These are phyloP conservation scores for Puntigrus tetrazona DNA, from an alignment of 2,113 vertebrate genomes.

Conservation along the genomic window DNA sequence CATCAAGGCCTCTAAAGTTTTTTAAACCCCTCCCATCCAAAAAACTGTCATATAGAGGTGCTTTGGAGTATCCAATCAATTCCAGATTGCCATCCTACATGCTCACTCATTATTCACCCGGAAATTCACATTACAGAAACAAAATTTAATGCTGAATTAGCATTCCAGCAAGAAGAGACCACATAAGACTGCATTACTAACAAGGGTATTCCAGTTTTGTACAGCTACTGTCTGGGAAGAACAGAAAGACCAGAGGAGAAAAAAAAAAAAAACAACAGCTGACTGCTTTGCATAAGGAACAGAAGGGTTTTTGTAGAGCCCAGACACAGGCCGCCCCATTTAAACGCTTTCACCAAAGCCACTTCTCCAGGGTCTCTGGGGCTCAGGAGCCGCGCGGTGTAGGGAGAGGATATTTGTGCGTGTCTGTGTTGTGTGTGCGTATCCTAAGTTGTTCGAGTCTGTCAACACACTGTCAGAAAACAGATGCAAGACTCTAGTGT, in stretches of 20 bases:
- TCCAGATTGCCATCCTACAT: background rate
- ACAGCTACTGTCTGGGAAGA: slow-evolving; percentile 28
- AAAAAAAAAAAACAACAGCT: slow-evolving; percentile 20
- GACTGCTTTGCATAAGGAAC: slow-evolving; percentile 60
- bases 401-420: slow-evolving; percentile 10
- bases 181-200: slow-evolving; percentile 18
- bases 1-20: background rate
- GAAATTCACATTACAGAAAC: background rate
- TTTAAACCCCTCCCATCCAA: background rate
- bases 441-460: slow-evolving; percentile 21
- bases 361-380: slow-evolving; percentile 35
- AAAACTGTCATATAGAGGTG: background rate
- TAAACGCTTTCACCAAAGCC: slow-evolving; percentile 44
- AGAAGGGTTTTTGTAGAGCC: slow-evolving; percentile 49
- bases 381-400: background rate
- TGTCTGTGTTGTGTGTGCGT: background rate
- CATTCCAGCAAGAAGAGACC: background rate
- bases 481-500: slow-evolving; percentile 49
- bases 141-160: background rate
- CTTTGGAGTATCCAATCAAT: background rate
- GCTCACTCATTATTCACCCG: background rate
- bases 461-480: slow-evolving; percentile 49
- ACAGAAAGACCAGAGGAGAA: background rate
- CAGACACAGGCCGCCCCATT: slow-evolving; percentile 35
- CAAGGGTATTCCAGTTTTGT: slow-evolving; percentile 23